Conservation (phyloP, 2,888 invertebrate species). For the Lochmaea capreae region DNA sequence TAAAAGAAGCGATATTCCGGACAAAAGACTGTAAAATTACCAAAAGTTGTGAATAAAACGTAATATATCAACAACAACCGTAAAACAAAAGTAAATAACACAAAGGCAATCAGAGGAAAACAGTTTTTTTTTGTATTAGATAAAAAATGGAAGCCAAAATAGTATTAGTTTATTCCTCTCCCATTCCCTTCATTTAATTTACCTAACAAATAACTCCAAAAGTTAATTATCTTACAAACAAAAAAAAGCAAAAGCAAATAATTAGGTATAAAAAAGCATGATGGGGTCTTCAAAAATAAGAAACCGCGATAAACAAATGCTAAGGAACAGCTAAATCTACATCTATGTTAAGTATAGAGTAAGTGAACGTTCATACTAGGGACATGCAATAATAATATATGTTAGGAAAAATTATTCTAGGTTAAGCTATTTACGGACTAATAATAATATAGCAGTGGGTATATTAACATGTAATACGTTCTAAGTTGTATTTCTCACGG, state of each 20-base stretch:
- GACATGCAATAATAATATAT: constrained; percentile 64
- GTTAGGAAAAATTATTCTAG: constrained; percentile 65
- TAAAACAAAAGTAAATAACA: constrained; percentile 52
- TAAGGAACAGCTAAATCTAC: constrained; percentile 63
- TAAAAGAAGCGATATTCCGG: constrained; percentile 48
- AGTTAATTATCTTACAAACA: constrained; percentile 53
- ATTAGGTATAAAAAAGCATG: constrained; percentile 43
- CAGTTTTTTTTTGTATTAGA: constrained; percentile 46
- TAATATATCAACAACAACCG: constrained; percentile 58
- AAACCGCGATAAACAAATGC: constrained; percentile 45
- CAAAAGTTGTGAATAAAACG: constrained; percentile 45
- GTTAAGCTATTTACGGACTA: constrained; percentile 64
- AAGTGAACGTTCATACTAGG: constrained; percentile 62
- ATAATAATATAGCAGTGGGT: constrained; percentile 63
- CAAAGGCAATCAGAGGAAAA: constrained; percentile 52
- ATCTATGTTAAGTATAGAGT: constrained; percentile 63
- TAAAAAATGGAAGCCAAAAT: constrained; percentile 61
- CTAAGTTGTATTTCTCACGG: constrained; percentile 35
- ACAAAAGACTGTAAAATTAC: constrained; percentile 52
- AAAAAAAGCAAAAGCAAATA: constrained; percentile 49
- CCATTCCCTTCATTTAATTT: constrained; percentile 48
- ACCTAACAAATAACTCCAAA: constrained; percentile 46
- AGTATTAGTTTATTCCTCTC: constrained; percentile 53
- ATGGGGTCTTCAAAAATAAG: constrained; percentile 38
- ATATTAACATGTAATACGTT: constrained; percentile 53